A percentile compares a stretch with the other conserved stretches of the same genome.
Evolutionary conservation across 2,113 vertebrate species (phyloP).

Genomic region (Pteronura brasiliensis): DNA sequence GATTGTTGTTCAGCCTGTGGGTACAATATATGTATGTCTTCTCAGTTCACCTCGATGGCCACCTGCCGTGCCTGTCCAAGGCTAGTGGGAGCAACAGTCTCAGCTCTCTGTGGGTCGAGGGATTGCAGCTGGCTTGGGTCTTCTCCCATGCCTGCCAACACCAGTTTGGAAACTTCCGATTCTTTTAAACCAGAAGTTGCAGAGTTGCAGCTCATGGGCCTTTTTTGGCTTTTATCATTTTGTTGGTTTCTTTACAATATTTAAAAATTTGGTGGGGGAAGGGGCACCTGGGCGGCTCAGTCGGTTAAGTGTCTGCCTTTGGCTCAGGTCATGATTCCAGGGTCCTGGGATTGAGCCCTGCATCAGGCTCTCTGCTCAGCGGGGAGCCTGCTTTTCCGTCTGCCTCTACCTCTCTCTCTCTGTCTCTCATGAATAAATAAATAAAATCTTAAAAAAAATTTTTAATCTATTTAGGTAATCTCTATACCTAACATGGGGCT

Average conservation of each 20-base stretch:
- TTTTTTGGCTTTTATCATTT: neutral
- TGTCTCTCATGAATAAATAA: too few relatives aligned
- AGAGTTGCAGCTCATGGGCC: neutral
- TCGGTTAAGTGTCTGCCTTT: too few relatives aligned
- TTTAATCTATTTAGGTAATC: neutral
- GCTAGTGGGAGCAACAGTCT: neutral
- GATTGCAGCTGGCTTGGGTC: neutral
- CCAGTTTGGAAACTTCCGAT: neutral
- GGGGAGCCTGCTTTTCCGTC: too few relatives aligned
- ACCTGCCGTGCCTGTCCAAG: neutral
- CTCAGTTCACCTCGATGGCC: neutral
- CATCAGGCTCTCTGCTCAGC: too few relatives aligned
- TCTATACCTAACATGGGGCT: neutral
- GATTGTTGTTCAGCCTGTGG: neutral
- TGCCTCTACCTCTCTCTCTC: too few relatives aligned
- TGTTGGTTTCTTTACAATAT: neutral
- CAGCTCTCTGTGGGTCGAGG: neutral
- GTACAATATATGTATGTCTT: neutral
- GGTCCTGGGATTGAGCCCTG: too few relatives aligned
- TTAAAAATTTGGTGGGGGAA: neutral
- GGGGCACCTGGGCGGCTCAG: too few relatives aligned
- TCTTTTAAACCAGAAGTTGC: neutral
- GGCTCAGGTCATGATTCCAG: too few relatives aligned
- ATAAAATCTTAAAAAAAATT: too few relatives aligned
- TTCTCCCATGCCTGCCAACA: neutral